A percentile compares a stretch with the other conserved stretches of the same genome.
Evolutionary conservation across 2,888 invertebrate genomes (phyloP).

Genomic region (Nyleta sp.): DNA sequence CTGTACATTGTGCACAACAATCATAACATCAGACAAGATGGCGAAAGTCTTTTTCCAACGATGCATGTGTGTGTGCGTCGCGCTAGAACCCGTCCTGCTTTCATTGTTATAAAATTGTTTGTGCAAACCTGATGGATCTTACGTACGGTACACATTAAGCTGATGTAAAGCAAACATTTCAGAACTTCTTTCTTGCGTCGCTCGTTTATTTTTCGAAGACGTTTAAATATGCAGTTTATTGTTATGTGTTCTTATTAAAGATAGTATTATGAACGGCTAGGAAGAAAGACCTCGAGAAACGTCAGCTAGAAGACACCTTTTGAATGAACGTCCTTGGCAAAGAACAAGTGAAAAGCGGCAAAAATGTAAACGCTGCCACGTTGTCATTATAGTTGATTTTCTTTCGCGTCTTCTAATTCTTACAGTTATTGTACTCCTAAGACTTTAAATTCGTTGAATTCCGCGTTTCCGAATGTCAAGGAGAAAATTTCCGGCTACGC

Average conservation of each 20-base stretch:
- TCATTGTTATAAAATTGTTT: constrained; percentile 20
- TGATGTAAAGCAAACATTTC: constrained; percentile 10
- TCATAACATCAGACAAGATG: constrained; percentile 40
- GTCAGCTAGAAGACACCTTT: too few relatives aligned
- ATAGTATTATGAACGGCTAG: too few relatives aligned
- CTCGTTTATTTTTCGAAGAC: constrained; percentile 7
- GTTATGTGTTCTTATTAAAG: background rate
- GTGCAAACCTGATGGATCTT: constrained; percentile 1
- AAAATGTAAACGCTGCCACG: too few relatives aligned
- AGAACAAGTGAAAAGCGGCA: too few relatives aligned
- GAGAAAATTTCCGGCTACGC: too few relatives aligned
- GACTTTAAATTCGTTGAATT: too few relatives aligned
- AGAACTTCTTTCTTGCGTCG: background rate
- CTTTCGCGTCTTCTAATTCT: too few relatives aligned
- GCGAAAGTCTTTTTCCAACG: constrained; percentile 21
- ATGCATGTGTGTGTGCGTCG: background rate
- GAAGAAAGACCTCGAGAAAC: too few relatives aligned
- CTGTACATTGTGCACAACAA: constrained; percentile 31
- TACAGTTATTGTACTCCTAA: too few relatives aligned
- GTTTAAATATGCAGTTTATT: constrained; percentile 4
- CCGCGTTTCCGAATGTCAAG: too few relatives aligned
- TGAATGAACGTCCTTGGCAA: too few relatives aligned
- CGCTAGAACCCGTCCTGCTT: constrained; percentile 2
- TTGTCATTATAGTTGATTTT: too few relatives aligned
- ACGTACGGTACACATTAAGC: constrained; percentile 10